Evolutionary conservation across 2,113 vertebrate species (phyloP).

Genomic region (Anhinga anhinga): DNA sequence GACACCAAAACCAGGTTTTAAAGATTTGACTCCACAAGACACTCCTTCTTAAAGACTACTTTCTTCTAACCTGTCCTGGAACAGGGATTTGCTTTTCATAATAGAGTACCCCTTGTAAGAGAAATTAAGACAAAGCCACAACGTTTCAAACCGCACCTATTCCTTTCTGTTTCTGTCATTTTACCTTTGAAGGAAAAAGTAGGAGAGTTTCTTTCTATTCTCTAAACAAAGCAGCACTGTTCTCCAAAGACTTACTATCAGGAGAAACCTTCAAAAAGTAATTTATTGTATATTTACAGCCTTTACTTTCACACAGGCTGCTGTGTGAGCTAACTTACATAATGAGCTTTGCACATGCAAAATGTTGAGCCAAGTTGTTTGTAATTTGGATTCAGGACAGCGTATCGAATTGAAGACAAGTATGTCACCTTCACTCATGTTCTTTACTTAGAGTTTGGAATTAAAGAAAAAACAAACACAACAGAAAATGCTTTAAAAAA

Average conservation of each 20-base stretch:
- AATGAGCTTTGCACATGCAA: not conserved
- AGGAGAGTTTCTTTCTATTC: not conserved
- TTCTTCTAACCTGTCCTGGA: not conserved
- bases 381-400: not conserved
- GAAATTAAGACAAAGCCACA: not conserved
- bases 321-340: not conserved
- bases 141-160: rapidly evolving
- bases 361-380: not conserved
- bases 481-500: not conserved
- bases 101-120: too few relatives aligned
- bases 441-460: not conserved
- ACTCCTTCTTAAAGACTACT: not conserved
- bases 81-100: rapidly evolving
- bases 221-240: not conserved
- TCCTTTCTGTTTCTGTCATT: not conserved
- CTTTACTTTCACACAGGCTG: not conserved
- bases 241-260: not conserved
- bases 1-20: too few relatives aligned
- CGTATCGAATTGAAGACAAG: rapidly evolving
- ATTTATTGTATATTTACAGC: not conserved
- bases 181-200: not conserved
- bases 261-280: not conserved
- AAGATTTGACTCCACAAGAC: not conserved
- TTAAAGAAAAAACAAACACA: not conserved
- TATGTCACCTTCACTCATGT: not conserved